Percentiles rank a stretch among this genome's conserved stretches.
phyloP scores from a whole-genome alignment of 2,888 invertebrate genomes.

The Drosophila kanekoi region DNA sequence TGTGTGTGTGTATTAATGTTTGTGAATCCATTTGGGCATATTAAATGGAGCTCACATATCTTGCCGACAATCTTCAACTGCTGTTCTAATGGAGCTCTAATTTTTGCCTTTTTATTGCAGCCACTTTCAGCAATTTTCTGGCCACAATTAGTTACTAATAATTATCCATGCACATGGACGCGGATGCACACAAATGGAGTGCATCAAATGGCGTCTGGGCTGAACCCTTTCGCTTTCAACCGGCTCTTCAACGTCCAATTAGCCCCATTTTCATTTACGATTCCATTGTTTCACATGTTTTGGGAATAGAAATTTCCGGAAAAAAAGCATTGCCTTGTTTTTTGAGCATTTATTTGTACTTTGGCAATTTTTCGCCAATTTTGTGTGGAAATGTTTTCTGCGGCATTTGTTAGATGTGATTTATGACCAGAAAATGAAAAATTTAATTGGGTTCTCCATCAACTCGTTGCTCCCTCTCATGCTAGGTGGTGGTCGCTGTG shows the following conservation, averaged over 20 bases:
- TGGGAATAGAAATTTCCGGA: slow-evolving; percentile 17
- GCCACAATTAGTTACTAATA: slow-evolving; percentile 42
- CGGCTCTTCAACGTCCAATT: neutral
- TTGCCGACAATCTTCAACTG: neutral
- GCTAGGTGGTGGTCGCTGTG: slow-evolving; percentile 14
- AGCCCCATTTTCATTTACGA: slow-evolving; percentile 14
- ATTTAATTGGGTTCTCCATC: slow-evolving; percentile 61
- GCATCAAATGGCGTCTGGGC: slow-evolving; percentile 35
- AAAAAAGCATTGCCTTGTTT: slow-evolving; percentile 27
- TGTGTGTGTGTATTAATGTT: slow-evolving; percentile 13
- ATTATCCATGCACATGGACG: slow-evolving; percentile 5
- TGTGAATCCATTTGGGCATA: slow-evolving; percentile 23
- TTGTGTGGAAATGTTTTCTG: slow-evolving; percentile 34
- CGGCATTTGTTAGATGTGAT: slow-evolving; percentile 53
- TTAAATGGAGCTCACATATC: slow-evolving; percentile 3
- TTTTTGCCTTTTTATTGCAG: neutral
- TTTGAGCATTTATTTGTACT: slow-evolving; percentile 32
- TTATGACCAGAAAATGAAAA: slow-evolving; percentile 59
- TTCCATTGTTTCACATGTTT: slow-evolving; percentile 50
- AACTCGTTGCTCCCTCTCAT: neutral
- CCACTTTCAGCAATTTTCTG: slow-evolving; percentile 15
- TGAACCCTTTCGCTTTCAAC: slow-evolving; percentile 28
- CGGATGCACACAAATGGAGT: slow-evolving; percentile 28
- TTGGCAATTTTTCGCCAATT: slow-evolving; percentile 23
- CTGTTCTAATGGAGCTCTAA: neutral